Conservation (phyloP, 2,113 vertebrate species). For the Myrmophylax atrothorax region DNA sequence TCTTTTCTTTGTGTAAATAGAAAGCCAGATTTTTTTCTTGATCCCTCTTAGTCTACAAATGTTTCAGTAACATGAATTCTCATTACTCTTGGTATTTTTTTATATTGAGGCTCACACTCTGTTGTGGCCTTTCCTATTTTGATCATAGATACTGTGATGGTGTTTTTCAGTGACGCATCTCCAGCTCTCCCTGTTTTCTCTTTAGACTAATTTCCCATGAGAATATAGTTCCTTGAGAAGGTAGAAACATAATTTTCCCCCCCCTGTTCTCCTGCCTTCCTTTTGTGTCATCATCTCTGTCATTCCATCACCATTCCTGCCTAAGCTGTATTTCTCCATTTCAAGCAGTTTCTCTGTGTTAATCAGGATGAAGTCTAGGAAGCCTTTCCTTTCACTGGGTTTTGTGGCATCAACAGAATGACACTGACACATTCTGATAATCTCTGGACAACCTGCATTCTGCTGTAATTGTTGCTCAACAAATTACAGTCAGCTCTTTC, state of each 20-base stretch:
- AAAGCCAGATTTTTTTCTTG: not conserved
- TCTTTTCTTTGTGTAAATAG: not conserved
- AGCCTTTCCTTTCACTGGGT: not conserved
- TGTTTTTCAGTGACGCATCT: not conserved
- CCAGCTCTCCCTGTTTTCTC: not conserved
- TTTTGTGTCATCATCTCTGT: not conserved
- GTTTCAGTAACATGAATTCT: not conserved
- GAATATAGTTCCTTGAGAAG: not conserved
- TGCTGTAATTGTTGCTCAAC: not conserved
- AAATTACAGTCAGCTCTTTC: not conserved
- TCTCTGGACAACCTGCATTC: not conserved
- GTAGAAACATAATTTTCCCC: not conserved
- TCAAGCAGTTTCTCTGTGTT: not conserved
- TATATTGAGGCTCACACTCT: not conserved
- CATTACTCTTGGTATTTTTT: not conserved
- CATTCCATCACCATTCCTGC: not conserved
- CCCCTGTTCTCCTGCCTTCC: not conserved
- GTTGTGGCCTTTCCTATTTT: not conserved
- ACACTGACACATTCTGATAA: not conserved
- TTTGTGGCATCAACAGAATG: not conserved
- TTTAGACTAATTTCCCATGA: not conserved
- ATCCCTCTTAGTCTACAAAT: not conserved
- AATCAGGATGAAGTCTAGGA: not conserved
- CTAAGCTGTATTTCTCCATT: not conserved
- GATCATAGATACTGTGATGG: rapidly evolving